Percentiles rank a stretch among this genome's conserved stretches.
These are phyloP conservation scores for Terebella lapidaria DNA, from an alignment of 2,888 invertebrate genomes.

Conservation along the genomic window DNA sequence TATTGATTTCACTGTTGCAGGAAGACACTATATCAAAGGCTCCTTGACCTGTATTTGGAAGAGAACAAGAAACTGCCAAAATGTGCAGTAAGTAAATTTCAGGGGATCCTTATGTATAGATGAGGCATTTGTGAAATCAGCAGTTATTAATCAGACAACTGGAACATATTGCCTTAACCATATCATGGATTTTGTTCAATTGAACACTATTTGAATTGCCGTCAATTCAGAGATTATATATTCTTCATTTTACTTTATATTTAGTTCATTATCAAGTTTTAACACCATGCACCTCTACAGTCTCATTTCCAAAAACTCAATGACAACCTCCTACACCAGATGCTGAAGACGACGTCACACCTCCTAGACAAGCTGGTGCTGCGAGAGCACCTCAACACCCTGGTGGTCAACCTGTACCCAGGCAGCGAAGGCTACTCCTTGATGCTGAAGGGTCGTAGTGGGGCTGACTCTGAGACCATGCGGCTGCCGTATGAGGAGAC, in stretches of 20 bases:
- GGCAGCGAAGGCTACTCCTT: constrained; percentile 86
- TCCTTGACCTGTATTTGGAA: constrained; percentile 45
- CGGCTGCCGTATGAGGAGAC: constrained; percentile 74
- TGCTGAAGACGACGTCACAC: constrained; percentile 36
- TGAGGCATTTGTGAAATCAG: too few species aligned
- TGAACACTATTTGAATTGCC: too few species aligned
- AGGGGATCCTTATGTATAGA: too few species aligned
- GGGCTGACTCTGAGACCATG: constrained; percentile 46
- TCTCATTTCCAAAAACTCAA: too few species aligned
- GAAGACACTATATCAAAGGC: constrained; percentile 45
- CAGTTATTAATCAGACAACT: too few species aligned
- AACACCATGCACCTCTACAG: too few species aligned
- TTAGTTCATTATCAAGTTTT: too few species aligned
- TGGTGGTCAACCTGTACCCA: constrained; percentile 85
- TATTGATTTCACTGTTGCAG: constrained; percentile 30
- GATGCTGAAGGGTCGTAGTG: constrained; percentile 50
- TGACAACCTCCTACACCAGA: too few species aligned
- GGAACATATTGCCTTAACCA: too few species aligned
- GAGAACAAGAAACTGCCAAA: constrained; percentile 25
- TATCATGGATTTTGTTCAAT: too few species aligned
- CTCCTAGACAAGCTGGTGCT: constrained; percentile 79
- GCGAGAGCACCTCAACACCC: constrained; percentile 78
- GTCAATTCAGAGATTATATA: too few species aligned
- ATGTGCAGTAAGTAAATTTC: neutral
- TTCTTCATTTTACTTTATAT: too few species aligned